These are phyloP conservation scores for Sphecodes monilicornis DNA, from an alignment of 2,888 invertebrate genomes.

Conservation along the genomic window DNA sequence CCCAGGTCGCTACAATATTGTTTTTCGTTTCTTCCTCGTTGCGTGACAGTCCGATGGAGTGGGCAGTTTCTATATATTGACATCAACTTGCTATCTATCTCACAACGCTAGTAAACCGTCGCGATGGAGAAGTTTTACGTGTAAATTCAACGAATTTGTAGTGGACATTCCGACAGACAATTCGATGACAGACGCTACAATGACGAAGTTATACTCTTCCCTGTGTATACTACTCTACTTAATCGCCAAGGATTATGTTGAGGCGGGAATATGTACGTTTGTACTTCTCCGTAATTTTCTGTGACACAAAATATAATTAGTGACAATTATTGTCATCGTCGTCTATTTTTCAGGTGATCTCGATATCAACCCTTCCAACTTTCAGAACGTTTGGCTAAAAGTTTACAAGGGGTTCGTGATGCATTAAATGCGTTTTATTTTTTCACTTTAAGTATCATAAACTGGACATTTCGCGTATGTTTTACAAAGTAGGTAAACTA, in stretches of 20 bases:
- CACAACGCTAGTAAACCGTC: slow-evolving; percentile 27
- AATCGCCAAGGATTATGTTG: neutral
- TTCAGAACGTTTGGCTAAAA: slow-evolving; percentile 13
- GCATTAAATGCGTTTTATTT: neutral
- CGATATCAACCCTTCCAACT: neutral
- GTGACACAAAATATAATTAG: neutral
- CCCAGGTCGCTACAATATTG: neutral
- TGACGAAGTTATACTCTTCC: slow-evolving; percentile 11
- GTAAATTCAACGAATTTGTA: neutral
- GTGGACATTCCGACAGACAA: neutral
- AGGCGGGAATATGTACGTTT: slow-evolving; percentile 36
- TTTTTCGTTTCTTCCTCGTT: slow-evolving; percentile 28
- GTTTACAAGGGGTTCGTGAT: slow-evolving; percentile 44
- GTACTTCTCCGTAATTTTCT: neutral
- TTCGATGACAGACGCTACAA: neutral
- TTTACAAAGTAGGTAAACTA: neutral
- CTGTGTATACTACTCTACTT: slow-evolving; percentile 27
- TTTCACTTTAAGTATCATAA: neutral
- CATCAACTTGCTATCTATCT: slow-evolving; percentile 24
- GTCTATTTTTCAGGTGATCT: slow-evolving; percentile 24
- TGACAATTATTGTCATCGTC: neutral
- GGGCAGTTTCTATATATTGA: slow-evolving; percentile 48
- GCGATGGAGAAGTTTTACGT: neutral
- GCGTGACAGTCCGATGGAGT: slow-evolving; percentile 23
- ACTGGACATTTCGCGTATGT: neutral